Evolutionary conservation across 2,797 vertebrate genomes (phyloP).

Genomic region (Chrysocyon brachyurus): DNA sequence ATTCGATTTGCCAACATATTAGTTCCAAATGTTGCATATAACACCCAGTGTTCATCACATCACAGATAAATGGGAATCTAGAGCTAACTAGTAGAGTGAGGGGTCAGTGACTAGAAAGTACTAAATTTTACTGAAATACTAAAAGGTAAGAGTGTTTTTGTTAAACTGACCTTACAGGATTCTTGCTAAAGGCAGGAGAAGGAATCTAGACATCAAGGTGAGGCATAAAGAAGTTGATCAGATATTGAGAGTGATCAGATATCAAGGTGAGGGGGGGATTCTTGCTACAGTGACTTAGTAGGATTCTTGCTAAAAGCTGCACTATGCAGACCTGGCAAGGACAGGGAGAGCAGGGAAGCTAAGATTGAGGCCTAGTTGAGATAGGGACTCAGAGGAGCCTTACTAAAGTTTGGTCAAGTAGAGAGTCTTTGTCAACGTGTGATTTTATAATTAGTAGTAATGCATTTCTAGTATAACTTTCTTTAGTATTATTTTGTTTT

Average conservation of each 20-base stretch:
- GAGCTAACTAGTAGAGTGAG: not conserved
- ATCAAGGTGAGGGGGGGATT: not conserved
- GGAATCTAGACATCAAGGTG: not conserved
- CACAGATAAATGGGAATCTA: not conserved
- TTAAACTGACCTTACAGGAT: not conserved
- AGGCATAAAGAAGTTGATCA: not conserved
- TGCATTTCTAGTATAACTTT: not conserved
- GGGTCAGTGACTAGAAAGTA: not conserved
- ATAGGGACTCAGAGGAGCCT: not conserved
- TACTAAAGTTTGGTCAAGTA: not conserved
- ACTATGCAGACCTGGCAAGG: not conserved
- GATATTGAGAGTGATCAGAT: not conserved
- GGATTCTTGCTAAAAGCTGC: not conserved
- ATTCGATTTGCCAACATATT: too few relatives aligned
- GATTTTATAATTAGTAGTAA: not conserved
- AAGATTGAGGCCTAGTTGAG: not conserved
- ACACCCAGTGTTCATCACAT: too few relatives aligned
- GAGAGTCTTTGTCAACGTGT: not conserved
- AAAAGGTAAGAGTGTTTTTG: not conserved
- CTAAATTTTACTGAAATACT: not conserved
- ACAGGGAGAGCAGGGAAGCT: not conserved
- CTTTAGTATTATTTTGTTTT: too few relatives aligned
- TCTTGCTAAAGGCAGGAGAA: not conserved
- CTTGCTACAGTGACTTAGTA: not conserved
- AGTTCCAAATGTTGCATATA: too few relatives aligned